phyloP scores from a whole-genome alignment of 2,888 invertebrate genomes.

The Phasia obesa region DNA sequence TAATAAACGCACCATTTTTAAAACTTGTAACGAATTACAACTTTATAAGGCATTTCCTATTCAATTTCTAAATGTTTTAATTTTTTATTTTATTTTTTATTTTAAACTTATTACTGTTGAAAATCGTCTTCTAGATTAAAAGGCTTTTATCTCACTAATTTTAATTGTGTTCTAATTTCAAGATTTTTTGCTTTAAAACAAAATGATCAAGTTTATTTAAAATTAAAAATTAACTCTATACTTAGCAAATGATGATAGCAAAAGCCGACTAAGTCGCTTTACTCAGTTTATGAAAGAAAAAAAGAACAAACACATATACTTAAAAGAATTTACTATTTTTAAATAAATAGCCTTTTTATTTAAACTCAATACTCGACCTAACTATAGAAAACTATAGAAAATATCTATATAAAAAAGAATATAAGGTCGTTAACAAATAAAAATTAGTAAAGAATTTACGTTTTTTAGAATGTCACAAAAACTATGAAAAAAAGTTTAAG shows the following conservation, averaged over 20 bases:
- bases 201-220: conserved; percentile 37
- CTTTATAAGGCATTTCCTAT: conserved; percentile 1
- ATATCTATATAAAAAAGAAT: no score
- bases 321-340: neutral
- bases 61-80: neutral
- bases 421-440: no score
- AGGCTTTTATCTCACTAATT: conserved; percentile 45
- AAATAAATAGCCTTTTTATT: no score
- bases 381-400: no score
- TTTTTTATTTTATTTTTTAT: conserved; percentile 12
- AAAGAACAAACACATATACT: neutral
- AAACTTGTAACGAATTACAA: neutral
- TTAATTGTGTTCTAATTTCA: conserved; percentile 15
- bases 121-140: conserved; percentile 45
- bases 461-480: no score
- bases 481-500: no score
- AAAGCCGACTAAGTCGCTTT: conserved; percentile 30
- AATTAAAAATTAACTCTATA: conserved; percentile 22
- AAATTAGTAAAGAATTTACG: no score
- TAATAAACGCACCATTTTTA: conserved; percentile 47
- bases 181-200: neutral
- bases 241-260: neutral
- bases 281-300: neutral
- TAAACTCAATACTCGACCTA: no score
- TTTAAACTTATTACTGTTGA: neutral